phyloP scores from a whole-genome alignment of 2,113 vertebrate genomes.

The Romanogobio albipinnatus region DNA sequence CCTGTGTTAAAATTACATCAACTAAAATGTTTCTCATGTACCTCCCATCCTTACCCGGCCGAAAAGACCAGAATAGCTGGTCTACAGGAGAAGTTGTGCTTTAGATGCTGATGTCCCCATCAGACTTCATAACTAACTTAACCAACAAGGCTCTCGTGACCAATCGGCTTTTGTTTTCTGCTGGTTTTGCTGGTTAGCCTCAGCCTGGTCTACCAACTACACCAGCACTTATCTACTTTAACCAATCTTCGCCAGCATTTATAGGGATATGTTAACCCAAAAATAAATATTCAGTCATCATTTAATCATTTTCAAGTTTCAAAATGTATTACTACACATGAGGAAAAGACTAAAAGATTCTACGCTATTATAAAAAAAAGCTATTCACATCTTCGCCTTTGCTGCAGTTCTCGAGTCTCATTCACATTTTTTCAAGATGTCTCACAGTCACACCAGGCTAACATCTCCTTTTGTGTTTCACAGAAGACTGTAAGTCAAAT shows the following conservation, averaged over 20 bases:
- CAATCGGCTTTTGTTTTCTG: not conserved
- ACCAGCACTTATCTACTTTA: not conserved
- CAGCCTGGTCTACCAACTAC: not conserved
- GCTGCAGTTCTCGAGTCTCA: not conserved
- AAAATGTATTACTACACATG: not conserved
- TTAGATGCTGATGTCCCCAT: conserved; percentile 5
- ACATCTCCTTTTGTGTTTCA: not conserved
- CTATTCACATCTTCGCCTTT: not conserved
- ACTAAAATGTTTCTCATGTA: conserved; percentile 43
- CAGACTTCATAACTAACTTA: not conserved
- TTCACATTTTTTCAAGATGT: conserved; percentile 4
- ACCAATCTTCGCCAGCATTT: not conserved
- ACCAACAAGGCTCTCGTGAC: no score
- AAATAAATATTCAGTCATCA: not conserved
- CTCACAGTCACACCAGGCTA: not conserved
- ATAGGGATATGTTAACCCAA: not conserved
- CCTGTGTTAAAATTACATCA: conserved; percentile 39
- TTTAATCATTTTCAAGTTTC: not conserved
- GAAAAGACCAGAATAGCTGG: conserved; percentile 3
- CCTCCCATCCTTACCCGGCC: not conserved
- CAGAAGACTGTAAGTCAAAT: not conserved
- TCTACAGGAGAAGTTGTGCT: conserved; percentile 17
- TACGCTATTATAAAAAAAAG: no score
- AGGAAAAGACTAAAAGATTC: not conserved
- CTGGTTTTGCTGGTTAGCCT: not conserved